Conservation (phyloP, 2,113 vertebrate genomes). For the Stegastes partitus region DNA sequence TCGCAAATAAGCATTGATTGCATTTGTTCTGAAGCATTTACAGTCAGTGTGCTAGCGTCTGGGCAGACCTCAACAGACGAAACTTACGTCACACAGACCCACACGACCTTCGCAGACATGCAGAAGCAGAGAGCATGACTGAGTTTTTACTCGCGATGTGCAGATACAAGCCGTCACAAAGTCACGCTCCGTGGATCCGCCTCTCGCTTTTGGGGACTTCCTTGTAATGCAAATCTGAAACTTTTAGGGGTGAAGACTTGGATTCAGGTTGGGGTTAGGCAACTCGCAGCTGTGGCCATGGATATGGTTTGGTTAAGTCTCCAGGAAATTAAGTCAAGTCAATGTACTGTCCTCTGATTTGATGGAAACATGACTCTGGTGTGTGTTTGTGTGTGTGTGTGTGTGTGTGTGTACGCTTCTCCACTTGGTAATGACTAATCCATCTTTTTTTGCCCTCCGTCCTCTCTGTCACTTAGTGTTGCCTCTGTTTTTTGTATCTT, state of each 20-base stretch:
- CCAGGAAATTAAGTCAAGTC: not conserved
- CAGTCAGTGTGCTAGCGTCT: no score
- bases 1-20: no score
- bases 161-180: not conserved
- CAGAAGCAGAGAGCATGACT: no score
- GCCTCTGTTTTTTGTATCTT: constrained; percentile 71
- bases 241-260: not conserved
- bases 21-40: no score
- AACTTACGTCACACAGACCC: no score
- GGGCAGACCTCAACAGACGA: no score
- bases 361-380: not conserved
- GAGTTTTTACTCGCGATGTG: not conserved
- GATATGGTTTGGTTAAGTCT: not conserved
- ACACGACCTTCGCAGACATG: no score
- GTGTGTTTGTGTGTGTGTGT: constrained; percentile 11
- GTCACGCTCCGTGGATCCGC: not conserved
- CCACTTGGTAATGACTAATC: constrained; percentile 65
- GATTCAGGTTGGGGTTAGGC: not conserved
- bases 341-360: constrained; percentile 10
- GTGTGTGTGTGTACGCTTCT: constrained; percentile 20
- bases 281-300: not conserved
- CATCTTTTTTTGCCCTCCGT: constrained; percentile 52
- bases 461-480: constrained; percentile 71
- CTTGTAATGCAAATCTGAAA: not conserved
- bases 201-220: not conserved